Base-by-base conservation (phyloP, 2,797 vertebrate genomes). In the Anolis apletophallus region DNA sequence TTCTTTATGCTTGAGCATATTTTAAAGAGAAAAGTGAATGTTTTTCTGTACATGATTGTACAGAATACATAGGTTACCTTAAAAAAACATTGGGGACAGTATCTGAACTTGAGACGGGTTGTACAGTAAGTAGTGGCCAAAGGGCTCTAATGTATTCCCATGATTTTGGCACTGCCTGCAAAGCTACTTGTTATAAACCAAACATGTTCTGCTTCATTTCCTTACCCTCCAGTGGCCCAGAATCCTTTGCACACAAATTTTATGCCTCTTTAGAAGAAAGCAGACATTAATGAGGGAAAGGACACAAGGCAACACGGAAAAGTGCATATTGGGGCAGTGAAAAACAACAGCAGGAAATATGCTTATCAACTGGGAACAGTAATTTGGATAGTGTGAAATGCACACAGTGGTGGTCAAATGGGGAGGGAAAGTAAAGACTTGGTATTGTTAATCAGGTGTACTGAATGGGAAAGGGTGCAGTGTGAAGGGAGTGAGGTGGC, bases 311-410 rank as follows among this genome's bases (percentile, higher is more conserved):
- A 81, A 69, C 34, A 71, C 23, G 71, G 36, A 83, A 34, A 57
- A 81, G 29, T 46, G 77, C 64, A 19, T 61, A 12, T 40, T 71
- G 68, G 80, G 36, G 74, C 17, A 32, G n/a, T 52, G 67, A 78
- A 87, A 76, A 82, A 82, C 73, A 76, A 78, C 74, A 72, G 81
- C 76, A 57, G 84, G 84, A 64, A 36, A 80, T 32, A 29, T 34
- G 77, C 84, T 85, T 78, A 87, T 71, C 55, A 59, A 61, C 55
- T 34, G n/a, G 74, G 64, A 83, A 87, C 80, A 87, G 54, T 76
- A 77, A 79, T 79, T 46, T n/a, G 29, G 29, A 52, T 71, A 36
- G 75, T 69, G 16, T 50, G n/a, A 10, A 32, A 21, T 1, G 1
- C 3, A 9, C 11, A 19, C 23, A 32, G 17, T 57, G 57, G 55